Conservation (phyloP, 2,113 vertebrate species). For the Formicarius rufipectus region DNA sequence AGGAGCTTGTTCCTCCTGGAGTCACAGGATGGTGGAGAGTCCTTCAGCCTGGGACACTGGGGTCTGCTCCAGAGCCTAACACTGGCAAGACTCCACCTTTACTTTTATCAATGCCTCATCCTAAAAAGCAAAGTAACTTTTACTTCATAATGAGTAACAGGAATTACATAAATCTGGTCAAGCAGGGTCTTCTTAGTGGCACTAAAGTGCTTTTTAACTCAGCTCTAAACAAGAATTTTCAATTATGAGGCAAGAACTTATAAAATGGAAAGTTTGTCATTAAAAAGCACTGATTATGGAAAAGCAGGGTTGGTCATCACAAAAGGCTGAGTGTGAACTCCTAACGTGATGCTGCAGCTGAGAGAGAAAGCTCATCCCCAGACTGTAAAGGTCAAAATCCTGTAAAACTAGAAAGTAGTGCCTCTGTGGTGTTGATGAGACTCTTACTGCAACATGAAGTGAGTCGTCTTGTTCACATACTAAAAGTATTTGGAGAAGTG, state of each 20-base stretch:
- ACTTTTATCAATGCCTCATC: not conserved
- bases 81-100: not conserved
- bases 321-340: not conserved
- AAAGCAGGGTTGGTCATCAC: not conserved
- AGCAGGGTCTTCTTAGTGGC: not conserved
- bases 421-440: not conserved
- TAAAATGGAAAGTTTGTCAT: conserved; percentile 6
- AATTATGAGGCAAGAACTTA: not conserved
- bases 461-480: not conserved
- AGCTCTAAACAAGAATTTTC: conserved; percentile 32
- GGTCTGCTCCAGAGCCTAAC: not conserved
- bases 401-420: not conserved
- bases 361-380: not conserved
- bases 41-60: not conserved
- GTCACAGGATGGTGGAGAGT: not conserved
- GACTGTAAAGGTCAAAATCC: not conserved
- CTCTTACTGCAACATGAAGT: not conserved
- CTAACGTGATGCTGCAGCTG: not conserved
- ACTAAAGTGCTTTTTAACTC: conserved; percentile 8
- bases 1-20: not conserved
- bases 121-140: not conserved
- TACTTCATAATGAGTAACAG: not conserved
- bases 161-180: not conserved
- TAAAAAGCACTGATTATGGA: not conserved
- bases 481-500: not conserved